phyloP scores from a whole-genome alignment of 1,140 invertebrate species.

The Aphis gossypii region DNA sequence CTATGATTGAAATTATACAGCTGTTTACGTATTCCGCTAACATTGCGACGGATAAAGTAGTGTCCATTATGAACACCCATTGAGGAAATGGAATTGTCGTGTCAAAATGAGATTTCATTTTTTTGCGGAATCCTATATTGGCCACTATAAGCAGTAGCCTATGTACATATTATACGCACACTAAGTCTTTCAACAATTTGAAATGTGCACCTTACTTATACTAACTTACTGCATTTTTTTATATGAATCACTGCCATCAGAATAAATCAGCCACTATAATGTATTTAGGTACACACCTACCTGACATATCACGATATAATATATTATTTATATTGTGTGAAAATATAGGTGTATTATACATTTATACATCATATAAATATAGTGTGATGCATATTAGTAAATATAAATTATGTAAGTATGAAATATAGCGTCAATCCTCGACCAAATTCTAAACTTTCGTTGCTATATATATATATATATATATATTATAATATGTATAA shows the following conservation, averaged over 20 bases:
- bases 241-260: not conserved
- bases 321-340: not conserved
- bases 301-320: constrained; percentile 4
- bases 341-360: not conserved
- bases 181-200: not conserved
- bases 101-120: constrained; percentile 56
- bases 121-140: constrained; percentile 44
- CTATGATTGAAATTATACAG: constrained; percentile 10
- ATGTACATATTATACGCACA: not conserved
- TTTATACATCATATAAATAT: not conserved
- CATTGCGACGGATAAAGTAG: constrained; percentile 43
- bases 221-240: constrained; percentile 21
- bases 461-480: not conserved
- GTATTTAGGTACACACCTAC: not conserved
- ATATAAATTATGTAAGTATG: not conserved
- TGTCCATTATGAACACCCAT: constrained; percentile 47
- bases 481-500: too few species aligned
- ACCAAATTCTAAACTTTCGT: not conserved
- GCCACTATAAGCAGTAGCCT: constrained; percentile 28
- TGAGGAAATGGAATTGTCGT: constrained; percentile 56
- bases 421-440: not conserved
- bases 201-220: not conserved
- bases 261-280: not conserved
- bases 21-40: constrained; percentile 40
- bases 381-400: not conserved